These are phyloP conservation scores for Aerospiza tachiro DNA, from an alignment of 2,797 vertebrate species.

Conservation along the genomic window DNA sequence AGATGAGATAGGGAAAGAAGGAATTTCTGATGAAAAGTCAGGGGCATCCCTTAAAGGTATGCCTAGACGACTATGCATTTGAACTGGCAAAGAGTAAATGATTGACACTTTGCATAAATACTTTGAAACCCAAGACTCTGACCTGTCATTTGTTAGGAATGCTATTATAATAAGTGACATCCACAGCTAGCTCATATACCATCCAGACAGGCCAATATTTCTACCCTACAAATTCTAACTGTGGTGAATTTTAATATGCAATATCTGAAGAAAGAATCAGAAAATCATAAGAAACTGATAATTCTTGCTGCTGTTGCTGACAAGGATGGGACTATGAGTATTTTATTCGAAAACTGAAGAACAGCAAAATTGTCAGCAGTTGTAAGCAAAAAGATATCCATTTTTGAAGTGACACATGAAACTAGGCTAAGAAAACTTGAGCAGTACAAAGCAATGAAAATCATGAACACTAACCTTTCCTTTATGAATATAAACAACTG, in stretches of 20 bases:
- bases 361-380: background rate
- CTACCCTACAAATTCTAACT: constrained; percentile 28
- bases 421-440: background rate
- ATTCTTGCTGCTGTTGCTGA: constrained; percentile 1
- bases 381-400: background rate
- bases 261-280: background rate
- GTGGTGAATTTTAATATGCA: constrained; percentile 52
- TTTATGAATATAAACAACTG: background rate
- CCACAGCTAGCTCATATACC: background rate
- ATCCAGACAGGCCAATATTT: constrained; percentile 29
- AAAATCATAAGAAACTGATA: background rate
- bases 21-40: constrained; percentile 56
- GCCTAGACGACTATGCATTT: constrained; percentile 29
- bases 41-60: constrained; percentile 36
- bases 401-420: background rate
- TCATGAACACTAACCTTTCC: background rate
- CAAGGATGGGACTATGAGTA: background rate
- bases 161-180: constrained; percentile 64
- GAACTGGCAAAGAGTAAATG: constrained; percentile 42
- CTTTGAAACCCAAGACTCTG: constrained; percentile 57
- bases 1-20: constrained; percentile 14
- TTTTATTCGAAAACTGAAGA: background rate
- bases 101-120: constrained; percentile 52
- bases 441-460: background rate
- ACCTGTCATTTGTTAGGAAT: constrained; percentile 65